phyloP scores from a whole-genome alignment of 2,888 invertebrate species.

The Monoplex corrugatus region DNA sequence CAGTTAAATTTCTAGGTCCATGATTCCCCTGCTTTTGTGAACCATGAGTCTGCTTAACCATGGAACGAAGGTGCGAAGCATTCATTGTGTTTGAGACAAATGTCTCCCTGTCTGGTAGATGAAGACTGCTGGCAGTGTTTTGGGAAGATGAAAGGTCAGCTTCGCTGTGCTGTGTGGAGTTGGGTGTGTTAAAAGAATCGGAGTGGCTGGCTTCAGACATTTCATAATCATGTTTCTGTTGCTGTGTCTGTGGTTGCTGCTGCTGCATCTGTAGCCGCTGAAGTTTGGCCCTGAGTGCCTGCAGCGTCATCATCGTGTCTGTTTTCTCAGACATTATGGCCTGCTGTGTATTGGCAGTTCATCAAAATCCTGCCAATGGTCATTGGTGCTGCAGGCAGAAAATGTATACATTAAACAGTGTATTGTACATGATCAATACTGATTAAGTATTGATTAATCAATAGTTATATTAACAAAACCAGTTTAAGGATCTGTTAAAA shows the following conservation, averaged over 20 bases:
- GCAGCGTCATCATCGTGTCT: not conserved
- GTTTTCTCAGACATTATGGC: conserved; percentile 28
- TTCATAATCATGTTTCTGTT: not conserved
- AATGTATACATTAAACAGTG: too few relatives aligned
- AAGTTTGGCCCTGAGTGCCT: conserved; percentile 43
- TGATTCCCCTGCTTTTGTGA: not conserved
- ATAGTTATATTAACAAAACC: too few relatives aligned
- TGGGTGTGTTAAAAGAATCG: conserved; percentile 2
- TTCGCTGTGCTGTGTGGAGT: conserved; percentile 9
- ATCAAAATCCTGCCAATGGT: not conserved
- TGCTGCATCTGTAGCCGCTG: conserved; percentile 45
- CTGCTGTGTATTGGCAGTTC: too few relatives aligned
- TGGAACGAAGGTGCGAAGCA: not conserved
- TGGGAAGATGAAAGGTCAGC: not conserved
- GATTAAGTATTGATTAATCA: too few relatives aligned
- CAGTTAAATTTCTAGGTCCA: not conserved
- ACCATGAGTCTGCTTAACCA: not conserved
- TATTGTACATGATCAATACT: too few relatives aligned
- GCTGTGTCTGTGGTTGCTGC: not conserved
- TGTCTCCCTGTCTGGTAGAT: not conserved
- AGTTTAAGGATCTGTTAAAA: too few relatives aligned
- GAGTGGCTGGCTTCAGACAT: not conserved
- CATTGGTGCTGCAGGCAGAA: not conserved
- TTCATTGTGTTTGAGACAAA: not conserved
- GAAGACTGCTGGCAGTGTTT: conserved; percentile 12